Percentiles rank a stretch among this genome's conserved stretches.
Evolutionary conservation across 2,888 invertebrate species (phyloP).

Genomic region (Dolichopus griseipennis): DNA sequence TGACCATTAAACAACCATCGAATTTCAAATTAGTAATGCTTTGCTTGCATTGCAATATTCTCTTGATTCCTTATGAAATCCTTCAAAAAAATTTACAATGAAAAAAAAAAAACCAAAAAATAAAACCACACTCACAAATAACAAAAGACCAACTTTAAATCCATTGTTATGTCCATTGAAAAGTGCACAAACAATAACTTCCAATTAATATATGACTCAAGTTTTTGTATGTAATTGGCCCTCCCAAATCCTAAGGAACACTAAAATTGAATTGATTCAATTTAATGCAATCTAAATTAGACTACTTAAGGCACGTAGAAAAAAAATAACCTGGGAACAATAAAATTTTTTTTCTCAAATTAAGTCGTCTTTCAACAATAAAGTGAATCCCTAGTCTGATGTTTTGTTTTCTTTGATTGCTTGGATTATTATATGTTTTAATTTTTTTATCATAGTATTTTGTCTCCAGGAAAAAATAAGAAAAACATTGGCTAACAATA

Average conservation of each 20-base stretch:
- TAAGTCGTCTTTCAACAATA: background rate
- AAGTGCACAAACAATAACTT: constrained; percentile 12
- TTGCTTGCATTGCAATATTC: no score
- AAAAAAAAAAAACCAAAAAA: background rate
- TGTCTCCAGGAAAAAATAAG: background rate
- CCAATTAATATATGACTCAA: constrained; percentile 18
- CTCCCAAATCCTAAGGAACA: constrained; percentile 15
- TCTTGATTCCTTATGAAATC: background rate
- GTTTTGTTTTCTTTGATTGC: background rate
- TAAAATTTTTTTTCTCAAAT: background rate
- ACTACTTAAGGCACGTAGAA: background rate
- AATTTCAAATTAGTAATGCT: background rate
- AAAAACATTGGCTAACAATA: background rate
- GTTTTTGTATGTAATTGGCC: constrained; percentile 16
- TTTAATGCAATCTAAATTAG: background rate
- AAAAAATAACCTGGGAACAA: background rate
- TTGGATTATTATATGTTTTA: background rate
- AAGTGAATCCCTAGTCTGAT: background rate
- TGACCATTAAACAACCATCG: background rate
- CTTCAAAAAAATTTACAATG: background rate
- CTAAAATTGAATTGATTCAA: background rate
- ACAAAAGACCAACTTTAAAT: background rate
- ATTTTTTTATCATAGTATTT: background rate
- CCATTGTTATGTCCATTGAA: constrained; percentile 3
- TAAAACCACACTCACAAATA: no score